Conservation (phyloP, 2,888 invertebrate species). For the Pseudococcus jackbeardsleyi region DNA sequence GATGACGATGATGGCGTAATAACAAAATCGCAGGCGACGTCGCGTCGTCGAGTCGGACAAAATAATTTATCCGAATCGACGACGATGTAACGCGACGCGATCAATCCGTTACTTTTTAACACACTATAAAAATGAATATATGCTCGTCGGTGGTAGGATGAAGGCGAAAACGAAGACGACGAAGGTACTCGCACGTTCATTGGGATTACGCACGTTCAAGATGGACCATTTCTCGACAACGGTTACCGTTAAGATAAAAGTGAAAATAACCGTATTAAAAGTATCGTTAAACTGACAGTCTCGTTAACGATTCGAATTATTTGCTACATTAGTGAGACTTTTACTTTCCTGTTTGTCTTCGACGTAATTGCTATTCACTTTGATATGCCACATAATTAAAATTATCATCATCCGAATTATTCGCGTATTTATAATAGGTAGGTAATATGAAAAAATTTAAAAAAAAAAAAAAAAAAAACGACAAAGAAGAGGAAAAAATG, state of each 20-base stretch:
- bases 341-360: slow-evolving; percentile 57
- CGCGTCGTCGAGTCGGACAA: background rate
- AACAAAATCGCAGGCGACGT: background rate
- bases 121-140: background rate
- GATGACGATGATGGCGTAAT: slow-evolving; percentile 1
- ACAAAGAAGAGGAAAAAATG: background rate
- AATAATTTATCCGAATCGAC: slow-evolving; percentile 1
- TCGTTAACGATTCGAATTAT: slow-evolving; percentile 60
- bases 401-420: slow-evolving; percentile 47
- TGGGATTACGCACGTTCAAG: slow-evolving; percentile 43
- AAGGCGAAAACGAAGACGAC: background rate
- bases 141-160: too few relatives aligned
- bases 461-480: background rate
- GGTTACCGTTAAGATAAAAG: slow-evolving; percentile 64
- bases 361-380: slow-evolving; percentile 43
- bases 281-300: slow-evolving; percentile 57
- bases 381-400: slow-evolving; percentile 46
- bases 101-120: slow-evolving; percentile 40
- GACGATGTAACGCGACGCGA: background rate
- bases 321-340: slow-evolving; percentile 56
- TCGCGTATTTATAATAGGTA: background rate
- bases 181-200: slow-evolving; percentile 11
- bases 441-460: background rate
- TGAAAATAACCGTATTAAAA: slow-evolving; percentile 60
- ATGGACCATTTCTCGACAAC: slow-evolving; percentile 60